Evolutionary conservation across 1,140 invertebrate species (phyloP).

Genomic region (Papilio machaon): DNA sequence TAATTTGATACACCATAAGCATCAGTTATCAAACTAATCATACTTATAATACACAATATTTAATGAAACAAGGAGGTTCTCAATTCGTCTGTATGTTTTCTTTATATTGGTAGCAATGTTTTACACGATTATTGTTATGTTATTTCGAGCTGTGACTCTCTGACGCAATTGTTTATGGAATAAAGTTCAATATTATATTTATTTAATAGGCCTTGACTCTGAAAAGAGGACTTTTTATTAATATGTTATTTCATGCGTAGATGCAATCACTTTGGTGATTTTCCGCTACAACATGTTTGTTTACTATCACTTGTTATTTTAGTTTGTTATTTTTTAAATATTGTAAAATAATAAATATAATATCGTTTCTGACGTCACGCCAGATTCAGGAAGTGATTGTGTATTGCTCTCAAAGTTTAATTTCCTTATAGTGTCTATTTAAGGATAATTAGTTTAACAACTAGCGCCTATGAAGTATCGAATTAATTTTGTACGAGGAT

Average conservation of each 20-base stretch:
- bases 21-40: too few species aligned
- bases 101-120: neutral
- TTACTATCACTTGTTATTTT: conserved; percentile 7
- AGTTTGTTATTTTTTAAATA: neutral
- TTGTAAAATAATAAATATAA: too few species aligned
- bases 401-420: too few species aligned
- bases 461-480: too few species aligned
- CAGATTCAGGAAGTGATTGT: too few species aligned
- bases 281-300: neutral
- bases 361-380: too few species aligned
- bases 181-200: conserved; percentile 5
- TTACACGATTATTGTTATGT: neutral
- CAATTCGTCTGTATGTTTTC: neutral
- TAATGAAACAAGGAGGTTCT: too few species aligned
- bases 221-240: neutral
- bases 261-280: neutral
- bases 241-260: neutral
- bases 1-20: too few species aligned
- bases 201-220: conserved; percentile 29
- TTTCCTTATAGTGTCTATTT: too few species aligned
- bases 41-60: too few species aligned
- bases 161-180: conserved; percentile 16
- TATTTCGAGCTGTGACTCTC: neutral
- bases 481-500: too few species aligned
- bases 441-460: too few species aligned